Evolutionary conservation across 2,113 vertebrate genomes (phyloP).

Genomic region (Ceyx melanurus): DNA sequence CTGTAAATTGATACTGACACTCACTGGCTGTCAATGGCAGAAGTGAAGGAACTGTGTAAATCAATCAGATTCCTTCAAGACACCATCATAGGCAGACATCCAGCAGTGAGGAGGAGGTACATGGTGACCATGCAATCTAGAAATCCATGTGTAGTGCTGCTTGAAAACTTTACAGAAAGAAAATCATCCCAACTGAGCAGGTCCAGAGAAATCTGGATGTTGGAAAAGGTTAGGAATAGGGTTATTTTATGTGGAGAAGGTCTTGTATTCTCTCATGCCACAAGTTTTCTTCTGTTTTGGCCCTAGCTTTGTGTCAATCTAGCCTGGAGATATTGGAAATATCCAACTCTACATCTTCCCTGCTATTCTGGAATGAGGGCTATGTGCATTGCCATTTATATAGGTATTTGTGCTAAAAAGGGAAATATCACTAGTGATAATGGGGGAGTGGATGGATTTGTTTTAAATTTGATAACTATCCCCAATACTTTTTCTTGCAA

Average conservation of each 20-base stretch:
- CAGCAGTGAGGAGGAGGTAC: background rate
- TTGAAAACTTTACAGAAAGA: background rate
- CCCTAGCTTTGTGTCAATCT: background rate
- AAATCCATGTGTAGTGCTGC: background rate
- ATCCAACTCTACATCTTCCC: background rate
- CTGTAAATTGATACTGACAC: background rate
- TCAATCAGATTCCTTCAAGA: background rate
- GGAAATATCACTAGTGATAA: background rate
- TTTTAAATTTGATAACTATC: background rate
- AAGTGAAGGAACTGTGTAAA: background rate
- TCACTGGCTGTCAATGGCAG: background rate
- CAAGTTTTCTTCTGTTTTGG: background rate
- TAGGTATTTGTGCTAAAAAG: background rate
- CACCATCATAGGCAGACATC: background rate
- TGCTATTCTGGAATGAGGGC: background rate
- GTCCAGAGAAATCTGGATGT: background rate
- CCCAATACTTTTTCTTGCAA: background rate
- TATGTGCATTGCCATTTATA: background rate
- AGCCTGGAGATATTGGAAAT: background rate
- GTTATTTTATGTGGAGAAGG: background rate
- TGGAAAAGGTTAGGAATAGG: background rate
- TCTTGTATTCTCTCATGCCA: background rate
- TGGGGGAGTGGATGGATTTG: background rate
- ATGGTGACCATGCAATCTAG: background rate
- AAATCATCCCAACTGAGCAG: background rate